phyloP scores from a whole-genome alignment of 1,140 invertebrate genomes.

The Drosophila trapezifrons region DNA sequence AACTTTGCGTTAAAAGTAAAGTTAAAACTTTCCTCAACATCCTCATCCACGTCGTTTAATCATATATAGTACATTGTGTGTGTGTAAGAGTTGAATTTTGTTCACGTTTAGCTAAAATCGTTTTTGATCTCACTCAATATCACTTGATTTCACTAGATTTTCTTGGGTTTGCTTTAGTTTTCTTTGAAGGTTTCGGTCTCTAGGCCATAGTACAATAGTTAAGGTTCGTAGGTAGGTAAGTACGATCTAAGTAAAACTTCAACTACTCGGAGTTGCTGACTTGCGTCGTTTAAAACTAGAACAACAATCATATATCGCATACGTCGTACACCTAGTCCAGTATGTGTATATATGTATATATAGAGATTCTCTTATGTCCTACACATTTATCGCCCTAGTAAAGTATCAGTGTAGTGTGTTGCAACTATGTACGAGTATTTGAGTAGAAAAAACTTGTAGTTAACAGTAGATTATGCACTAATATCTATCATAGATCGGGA shows the following conservation, averaged over 20 bases:
- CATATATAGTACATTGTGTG: slow-evolving; percentile 35
- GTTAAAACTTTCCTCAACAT: slow-evolving; percentile 48
- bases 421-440: slow-evolving; percentile 61
- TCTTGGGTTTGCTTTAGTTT: slow-evolving; percentile 48
- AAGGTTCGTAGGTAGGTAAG: slow-evolving; percentile 60
- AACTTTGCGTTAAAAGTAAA: slow-evolving; percentile 58
- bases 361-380: slow-evolving; percentile 62
- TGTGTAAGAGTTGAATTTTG: slow-evolving; percentile 56
- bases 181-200: slow-evolving; percentile 30
- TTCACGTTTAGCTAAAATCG: slow-evolving; percentile 82
- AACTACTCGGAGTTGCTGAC: slow-evolving; percentile 67
- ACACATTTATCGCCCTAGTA: slow-evolving; percentile 70
- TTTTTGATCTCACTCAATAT: slow-evolving; percentile 84
- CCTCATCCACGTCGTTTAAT: too few species aligned
- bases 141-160: slow-evolving; percentile 82
- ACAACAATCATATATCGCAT: slow-evolving; percentile 79
- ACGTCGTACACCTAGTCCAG: slow-evolving; percentile 49
- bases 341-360: slow-evolving; percentile 52
- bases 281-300: slow-evolving; percentile 69
- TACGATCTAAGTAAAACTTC: slow-evolving; percentile 72
- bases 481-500: slow-evolving; percentile 64
- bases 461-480: slow-evolving; percentile 73
- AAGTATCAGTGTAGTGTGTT: slow-evolving; percentile 75
- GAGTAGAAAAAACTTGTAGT: slow-evolving; percentile 77
- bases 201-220: slow-evolving; percentile 66